Evolutionary conservation across 2,113 vertebrate genomes (phyloP), one percentile per base, ranked within the genome.

Genomic region (Tetraodon nigroviridis): DNA sequence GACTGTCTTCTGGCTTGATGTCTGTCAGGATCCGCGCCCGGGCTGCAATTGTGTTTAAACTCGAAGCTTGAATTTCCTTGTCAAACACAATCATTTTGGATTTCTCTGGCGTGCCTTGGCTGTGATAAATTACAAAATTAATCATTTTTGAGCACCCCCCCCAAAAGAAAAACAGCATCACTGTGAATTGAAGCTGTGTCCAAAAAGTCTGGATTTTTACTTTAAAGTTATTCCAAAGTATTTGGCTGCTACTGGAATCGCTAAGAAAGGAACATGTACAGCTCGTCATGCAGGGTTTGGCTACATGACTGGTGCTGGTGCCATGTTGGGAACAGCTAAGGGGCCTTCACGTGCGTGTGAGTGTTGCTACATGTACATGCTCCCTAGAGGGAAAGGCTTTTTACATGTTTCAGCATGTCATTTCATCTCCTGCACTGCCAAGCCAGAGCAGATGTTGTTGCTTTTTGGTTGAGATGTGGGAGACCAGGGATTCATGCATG

Each of bases 401-500:
- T 83, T 60, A 29, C 21, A 37, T 53, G 44, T 69, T 61, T 27
- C 37, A 51, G 42, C 57, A 60, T 61, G 72, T 52, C 17, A 7
- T 71, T 65, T 58, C 22, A 65, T 68, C 64, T 73, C 50, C 27
- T 7, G 7, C n/a, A 1, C 42, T 56, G 45, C 69, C 57, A 68
- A 71, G 47, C 59, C 20, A 7, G 51, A 66, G 68, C 81, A 81
- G 71, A 85, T 78, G 75, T 76, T 78, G 67, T 73, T 64, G 57
- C 62, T 79, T 49, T 72, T 70, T 40, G 32, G 24, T 55, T 41
- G 76, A 74, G 69, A 63, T 61, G 64, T 67, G 66, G 66, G 71
- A 61, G 75, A 78, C 41, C 44, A 21, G 73, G 71, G 74, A 81
- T 63, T 73, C 73, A 59, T 53, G 66, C 64, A 64, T 51, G 58